Evolutionary conservation across 2,888 invertebrate genomes (phyloP), one percentile per base, ranked within the genome.

Genomic region (Apoderus coryli): DNA sequence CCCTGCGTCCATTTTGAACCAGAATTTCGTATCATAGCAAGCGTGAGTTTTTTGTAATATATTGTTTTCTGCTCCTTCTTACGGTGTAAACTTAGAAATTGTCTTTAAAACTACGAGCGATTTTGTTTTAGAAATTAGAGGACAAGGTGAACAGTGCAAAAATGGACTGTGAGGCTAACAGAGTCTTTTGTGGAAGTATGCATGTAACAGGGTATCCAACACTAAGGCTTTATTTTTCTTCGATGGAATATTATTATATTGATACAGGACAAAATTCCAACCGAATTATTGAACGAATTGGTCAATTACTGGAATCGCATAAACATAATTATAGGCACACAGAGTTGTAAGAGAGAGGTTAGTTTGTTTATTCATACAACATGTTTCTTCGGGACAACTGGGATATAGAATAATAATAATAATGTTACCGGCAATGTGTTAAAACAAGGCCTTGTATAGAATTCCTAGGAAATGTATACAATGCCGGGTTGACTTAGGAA

Each of bases 1-100:
- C 67, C 64, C 44, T 78, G 77, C 45, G 63, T 68, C 38, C 60
- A 61, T 37, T 72, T 79, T 51, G 72, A 73, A 36, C 76, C 78
- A 2, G 69, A 73, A 39, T 78, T 73, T 56, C 66, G 71, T 40
- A 59, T 63, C 40, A 64, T 73, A 26, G 72, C 76, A 26, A 36
- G 42, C 31, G 44, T 46, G 39, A 35, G 34, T 14, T 19, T 16
- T 27, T 25, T 28, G 25, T 34, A 19, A 19, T 19, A 19, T 19
- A 19, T 19, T n/a, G n/a, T n/a, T n/a, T n/a, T n/a, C n/a, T n/a
- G n/a, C n/a, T n/a, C n/a, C n/a, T n/a, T n/a, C n/a, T n/a, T n/a
- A n/a, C n/a, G n/a, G n/a, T n/a, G n/a, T n/a, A n/a, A n/a, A n/a
- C n/a, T n/a, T n/a, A n/a, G n/a, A n/a, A n/a, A n/a, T n/a, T n/a